Evolutionary conservation across 2,113 vertebrate species (phyloP), one percentile per base, ranked within the genome.

Genomic region (Centropristis striata): DNA sequence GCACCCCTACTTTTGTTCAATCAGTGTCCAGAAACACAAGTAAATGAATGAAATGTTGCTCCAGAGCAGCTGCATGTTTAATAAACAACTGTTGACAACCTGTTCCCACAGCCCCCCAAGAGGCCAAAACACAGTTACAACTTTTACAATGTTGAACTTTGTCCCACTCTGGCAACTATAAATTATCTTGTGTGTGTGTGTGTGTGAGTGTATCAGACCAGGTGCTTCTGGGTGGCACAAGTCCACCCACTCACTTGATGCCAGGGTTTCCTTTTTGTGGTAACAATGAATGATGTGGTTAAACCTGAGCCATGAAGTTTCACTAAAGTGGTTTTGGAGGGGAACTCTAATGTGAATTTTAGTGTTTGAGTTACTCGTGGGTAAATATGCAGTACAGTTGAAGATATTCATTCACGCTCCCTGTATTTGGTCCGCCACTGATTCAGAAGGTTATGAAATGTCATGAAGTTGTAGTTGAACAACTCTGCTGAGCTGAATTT

Each of bases 221-320:
- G 44, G 39, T 70, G 65, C 50, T 32, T 71, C 6, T 36, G 63
- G 16, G 47, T 47, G 51, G 25, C 53, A 36, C 23, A 47, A 4
- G 12, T 54, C 16, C 53, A 37, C 16, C 44, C 16, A 15, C 36
- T 15, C 6, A 15, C 53, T 65, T 59, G n/a, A 39, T 61, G 41
- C 41, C 81, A 49, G 47, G 16, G 41, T 42, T 53, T 61, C 27
- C 25, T 61, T 63, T 41, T 39, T 75, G 12, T 64, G 27, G 51
- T 58, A 44, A 36, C 61, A 20, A 44, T 39, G 15, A 72, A 47
- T 36, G 25, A 58, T 36, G 4, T 42, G 25, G 36, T 54, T 46
- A 54, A 61, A 57, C 55, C 13, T 49, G 50, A 50, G 36, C 49
- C 47, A 72, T 54, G 27, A 75, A 65, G 44, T 66, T 28, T 63